phyloP scores from a whole-genome alignment of 1,140 invertebrate species.

The Apis mellifera region DNA sequence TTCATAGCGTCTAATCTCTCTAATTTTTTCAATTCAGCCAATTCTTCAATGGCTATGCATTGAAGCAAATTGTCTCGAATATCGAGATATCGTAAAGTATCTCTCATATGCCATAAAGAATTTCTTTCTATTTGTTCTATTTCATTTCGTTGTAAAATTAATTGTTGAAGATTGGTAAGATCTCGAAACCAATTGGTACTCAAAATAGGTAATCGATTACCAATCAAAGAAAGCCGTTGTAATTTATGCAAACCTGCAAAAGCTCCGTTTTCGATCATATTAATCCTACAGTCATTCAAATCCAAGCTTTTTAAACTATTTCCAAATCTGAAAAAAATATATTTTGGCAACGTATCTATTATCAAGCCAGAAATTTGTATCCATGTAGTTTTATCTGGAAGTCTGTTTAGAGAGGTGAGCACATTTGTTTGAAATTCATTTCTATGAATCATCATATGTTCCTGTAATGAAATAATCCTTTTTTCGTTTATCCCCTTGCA shows the following conservation, averaged over 20 bases:
- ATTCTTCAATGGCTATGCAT: conserved; percentile 55
- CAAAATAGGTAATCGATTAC: conserved; percentile 55
- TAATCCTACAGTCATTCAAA: conserved; percentile 59
- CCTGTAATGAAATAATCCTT: conserved; percentile 5
- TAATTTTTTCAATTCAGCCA: conserved; percentile 50
- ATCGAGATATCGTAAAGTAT: conserved; percentile 57
- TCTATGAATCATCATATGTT: not conserved
- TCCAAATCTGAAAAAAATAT: conserved; percentile 71
- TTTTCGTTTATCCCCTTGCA: not conserved
- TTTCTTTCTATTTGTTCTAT: conserved; percentile 61
- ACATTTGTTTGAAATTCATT: conserved; percentile 50
- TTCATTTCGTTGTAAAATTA: conserved; percentile 58
- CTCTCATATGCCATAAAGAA: conserved; percentile 46
- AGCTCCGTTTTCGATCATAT: conserved; percentile 62
- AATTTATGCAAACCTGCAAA: conserved; percentile 71
- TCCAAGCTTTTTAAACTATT: conserved; percentile 68
- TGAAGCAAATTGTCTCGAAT: conserved; percentile 57
- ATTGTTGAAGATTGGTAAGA: conserved; percentile 61
- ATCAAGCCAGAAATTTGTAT: conserved; percentile 61
- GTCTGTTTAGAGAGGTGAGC: conserved; percentile 59
- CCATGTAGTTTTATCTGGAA: conserved; percentile 69
- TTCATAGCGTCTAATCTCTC: conserved; percentile 57
- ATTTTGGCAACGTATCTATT: conserved; percentile 56
- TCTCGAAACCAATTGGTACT: conserved; percentile 65
- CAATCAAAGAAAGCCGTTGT: conserved; percentile 60